Evolutionary conservation across 64 coral and sea anemone species (phyloP).

Genomic region (Dendrophyllia cribrosa): DNA sequence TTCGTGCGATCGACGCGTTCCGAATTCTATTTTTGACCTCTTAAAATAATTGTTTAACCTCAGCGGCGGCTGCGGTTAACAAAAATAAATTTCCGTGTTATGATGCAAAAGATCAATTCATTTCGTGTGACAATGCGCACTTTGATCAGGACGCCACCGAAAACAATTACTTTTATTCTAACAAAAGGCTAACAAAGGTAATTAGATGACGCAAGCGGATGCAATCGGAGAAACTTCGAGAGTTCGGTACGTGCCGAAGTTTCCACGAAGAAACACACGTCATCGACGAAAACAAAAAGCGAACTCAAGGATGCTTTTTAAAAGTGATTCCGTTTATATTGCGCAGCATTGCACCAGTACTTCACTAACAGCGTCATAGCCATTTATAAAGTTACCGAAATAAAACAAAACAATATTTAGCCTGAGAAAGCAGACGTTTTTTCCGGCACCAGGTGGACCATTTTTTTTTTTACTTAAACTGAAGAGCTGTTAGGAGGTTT

Average conservation of each 20-base stretch:
- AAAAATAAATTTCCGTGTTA: neutral
- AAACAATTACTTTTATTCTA: neutral
- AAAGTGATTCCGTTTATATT: neutral
- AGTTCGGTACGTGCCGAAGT: conserved; percentile 11
- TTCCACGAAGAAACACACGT: conserved; percentile 16
- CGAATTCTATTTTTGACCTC: too few relatives aligned
- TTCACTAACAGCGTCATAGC: too few relatives aligned
- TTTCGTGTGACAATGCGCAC: conserved; percentile 5
- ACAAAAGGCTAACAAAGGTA: neutral
- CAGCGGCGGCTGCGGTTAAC: neutral
- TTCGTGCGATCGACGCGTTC: too few relatives aligned
- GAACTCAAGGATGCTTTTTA: neutral
- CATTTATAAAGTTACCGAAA: too few relatives aligned
- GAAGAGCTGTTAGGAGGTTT: too few relatives aligned
- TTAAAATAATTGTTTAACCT: neutral
- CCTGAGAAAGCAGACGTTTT: too few relatives aligned
- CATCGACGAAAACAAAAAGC: neutral
- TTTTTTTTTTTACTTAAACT: too few relatives aligned
- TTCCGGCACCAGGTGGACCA: too few relatives aligned
- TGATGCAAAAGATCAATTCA: neutral
- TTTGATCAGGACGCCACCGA: neutral
- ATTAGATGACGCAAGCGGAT: conserved; percentile 41
- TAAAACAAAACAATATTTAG: too few relatives aligned
- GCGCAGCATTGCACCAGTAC: neutral
- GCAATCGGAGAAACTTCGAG: conserved; percentile 12